Percentiles rank a stretch among this genome's conserved stretches.
phyloP scores from a whole-genome alignment of 1,140 invertebrate species.

The Micrasema minimum region DNA sequence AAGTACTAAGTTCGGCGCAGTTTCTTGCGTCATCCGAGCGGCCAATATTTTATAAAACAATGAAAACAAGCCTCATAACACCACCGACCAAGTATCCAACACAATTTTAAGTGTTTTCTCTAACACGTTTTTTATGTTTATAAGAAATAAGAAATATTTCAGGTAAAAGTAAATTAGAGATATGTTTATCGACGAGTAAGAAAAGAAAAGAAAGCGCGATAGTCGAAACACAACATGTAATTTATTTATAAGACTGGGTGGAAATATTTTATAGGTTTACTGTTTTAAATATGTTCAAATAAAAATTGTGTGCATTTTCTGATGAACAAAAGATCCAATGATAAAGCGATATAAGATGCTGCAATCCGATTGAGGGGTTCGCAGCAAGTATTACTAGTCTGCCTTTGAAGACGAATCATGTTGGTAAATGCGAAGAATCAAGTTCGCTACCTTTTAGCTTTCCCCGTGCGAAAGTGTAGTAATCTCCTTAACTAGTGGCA shows the following conservation, averaged over 20 bases:
- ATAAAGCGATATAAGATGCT: too few species aligned
- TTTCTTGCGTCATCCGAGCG: too few species aligned
- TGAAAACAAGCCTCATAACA: too few species aligned
- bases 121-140: too few species aligned
- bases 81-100: too few species aligned
- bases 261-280: neutral
- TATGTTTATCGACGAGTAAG: neutral
- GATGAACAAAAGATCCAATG: neutral
- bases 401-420: neutral
- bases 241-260: neutral
- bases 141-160: too few species aligned
- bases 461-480: neutral
- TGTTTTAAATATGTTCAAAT: neutral
- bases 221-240: neutral
- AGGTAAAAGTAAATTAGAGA: too few species aligned
- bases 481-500: neutral
- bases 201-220: conserved; percentile 1
- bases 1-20: too few species aligned
- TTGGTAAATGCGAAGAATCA: neutral
- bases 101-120: too few species aligned
- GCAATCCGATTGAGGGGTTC: neutral
- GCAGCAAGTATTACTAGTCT: too few species aligned
- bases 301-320: neutral
- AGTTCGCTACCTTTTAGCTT: conserved; percentile 1
- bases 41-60: too few species aligned